A percentile compares a stretch with the other conserved stretches of the same genome.
Evolutionary conservation across 1,140 invertebrate species (phyloP).

Genomic region (Ericerus pela): DNA sequence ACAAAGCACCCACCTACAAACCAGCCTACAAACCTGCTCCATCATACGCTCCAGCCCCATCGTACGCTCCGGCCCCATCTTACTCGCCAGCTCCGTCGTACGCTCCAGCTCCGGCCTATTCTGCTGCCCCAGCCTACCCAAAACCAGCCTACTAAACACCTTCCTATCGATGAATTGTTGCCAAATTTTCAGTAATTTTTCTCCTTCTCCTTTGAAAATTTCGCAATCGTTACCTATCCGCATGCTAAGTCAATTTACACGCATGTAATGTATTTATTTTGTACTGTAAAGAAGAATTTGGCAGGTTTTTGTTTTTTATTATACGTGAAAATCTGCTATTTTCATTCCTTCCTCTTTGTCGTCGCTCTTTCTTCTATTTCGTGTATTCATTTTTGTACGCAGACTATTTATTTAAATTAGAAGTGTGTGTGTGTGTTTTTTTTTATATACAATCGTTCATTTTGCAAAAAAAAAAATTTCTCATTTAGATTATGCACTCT

Average conservation of each 20-base stretch:
- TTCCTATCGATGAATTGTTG: background rate
- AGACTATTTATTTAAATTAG: no score
- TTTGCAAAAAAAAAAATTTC: no score
- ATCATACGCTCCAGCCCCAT: conserved; percentile 13
- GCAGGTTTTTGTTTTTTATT: no score
- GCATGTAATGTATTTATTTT: background rate
- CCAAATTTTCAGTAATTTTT: background rate
- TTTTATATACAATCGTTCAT: no score
- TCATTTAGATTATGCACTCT: no score
- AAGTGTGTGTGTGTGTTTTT: no score
- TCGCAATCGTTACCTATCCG: background rate
- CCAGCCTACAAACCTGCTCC: conserved; percentile 19
- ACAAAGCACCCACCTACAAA: no score
- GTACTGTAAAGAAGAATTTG: no score
- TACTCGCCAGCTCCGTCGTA: conserved; percentile 11
- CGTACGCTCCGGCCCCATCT: conserved; percentile 9
- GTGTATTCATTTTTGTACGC: no score
- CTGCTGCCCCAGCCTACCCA: conserved; percentile 1
- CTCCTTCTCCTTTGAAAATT: background rate
- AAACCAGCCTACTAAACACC: conserved; percentile 8
- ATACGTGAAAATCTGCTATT: no score
- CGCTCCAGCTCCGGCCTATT: conserved; percentile 10
- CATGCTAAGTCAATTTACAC: conserved; percentile 10
- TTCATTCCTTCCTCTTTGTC: no score
- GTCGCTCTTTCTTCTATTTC: no score